Conservation (phyloP, 2,888 invertebrate species). For the Yponomeuta sedellus region DNA sequence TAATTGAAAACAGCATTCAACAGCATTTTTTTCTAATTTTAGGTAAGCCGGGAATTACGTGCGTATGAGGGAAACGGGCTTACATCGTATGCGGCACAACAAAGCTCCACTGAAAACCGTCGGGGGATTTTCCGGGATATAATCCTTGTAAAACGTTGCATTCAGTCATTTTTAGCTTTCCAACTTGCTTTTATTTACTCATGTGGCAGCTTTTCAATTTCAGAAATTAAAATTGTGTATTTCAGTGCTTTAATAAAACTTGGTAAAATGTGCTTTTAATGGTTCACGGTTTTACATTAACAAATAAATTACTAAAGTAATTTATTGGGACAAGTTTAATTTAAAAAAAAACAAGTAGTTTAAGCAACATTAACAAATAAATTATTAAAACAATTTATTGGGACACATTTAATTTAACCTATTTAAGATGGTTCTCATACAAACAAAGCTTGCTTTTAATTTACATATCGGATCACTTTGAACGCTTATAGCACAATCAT, state of each 20-base stretch:
- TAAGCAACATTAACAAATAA: too few species aligned
- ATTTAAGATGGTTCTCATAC: too few species aligned
- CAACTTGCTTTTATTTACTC: neutral
- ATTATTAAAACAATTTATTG: too few species aligned
- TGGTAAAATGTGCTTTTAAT: neutral
- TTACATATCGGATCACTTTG: too few species aligned
- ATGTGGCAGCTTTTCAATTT: constrained; percentile 1
- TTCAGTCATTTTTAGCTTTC: constrained; percentile 20
- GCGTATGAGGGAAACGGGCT: constrained; percentile 46
- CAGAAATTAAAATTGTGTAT: constrained; percentile 17
- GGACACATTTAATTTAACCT: too few species aligned
- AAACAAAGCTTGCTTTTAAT: too few species aligned
- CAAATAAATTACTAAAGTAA: too few species aligned
- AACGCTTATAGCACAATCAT: too few species aligned
- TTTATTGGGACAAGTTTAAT: too few species aligned
- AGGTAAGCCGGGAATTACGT: constrained; percentile 49
- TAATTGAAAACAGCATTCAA: constrained; percentile 25
- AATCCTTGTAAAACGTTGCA: constrained; percentile 36
- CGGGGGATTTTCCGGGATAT: constrained; percentile 55
- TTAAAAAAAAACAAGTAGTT: too few species aligned
- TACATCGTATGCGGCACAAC: constrained; percentile 29
- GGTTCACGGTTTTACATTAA: neutral
- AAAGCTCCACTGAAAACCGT: constrained; percentile 53
- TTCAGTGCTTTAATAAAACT: constrained; percentile 1
- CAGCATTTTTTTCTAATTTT: constrained; percentile 39